Percentiles rank a stretch among this genome's conserved stretches.
Conservation (phyloP, 2,797 vertebrate genomes). For the Lagodon rhomboides region DNA sequence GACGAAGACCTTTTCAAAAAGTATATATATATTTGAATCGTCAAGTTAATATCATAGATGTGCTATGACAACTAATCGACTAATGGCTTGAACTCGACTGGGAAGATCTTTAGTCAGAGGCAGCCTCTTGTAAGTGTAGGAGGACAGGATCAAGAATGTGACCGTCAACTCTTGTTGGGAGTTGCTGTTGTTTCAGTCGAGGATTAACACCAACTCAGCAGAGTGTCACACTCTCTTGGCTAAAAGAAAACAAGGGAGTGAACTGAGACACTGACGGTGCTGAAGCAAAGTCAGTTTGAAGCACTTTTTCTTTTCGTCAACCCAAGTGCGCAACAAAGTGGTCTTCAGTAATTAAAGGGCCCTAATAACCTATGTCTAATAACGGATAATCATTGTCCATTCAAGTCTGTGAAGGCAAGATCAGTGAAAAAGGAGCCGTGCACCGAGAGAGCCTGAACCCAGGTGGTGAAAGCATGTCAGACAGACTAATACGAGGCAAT, state of each 20-base stretch:
- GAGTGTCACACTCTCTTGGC: background rate
- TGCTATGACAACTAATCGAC: no score
- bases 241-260: slow-evolving; percentile 41
- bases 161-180: slow-evolving; percentile 44
- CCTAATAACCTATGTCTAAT: slow-evolving; percentile 6
- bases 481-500: slow-evolving; percentile 45
- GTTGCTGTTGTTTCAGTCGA: slow-evolving; percentile 50
- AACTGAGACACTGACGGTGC: slow-evolving; percentile 13
- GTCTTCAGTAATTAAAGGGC: slow-evolving; percentile 19
- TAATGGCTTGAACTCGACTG: no score
- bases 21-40: no score
- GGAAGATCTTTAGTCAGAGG: no score
- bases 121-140: slow-evolving; percentile 18
- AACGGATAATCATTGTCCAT: slow-evolving; percentile 3
- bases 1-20: no score
- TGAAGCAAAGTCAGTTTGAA: background rate
- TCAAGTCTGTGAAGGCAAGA: slow-evolving; percentile 29
- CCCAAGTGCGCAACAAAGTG: background rate
- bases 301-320: background rate
- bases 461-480: slow-evolving; percentile 45
- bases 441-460: slow-evolving; percentile 25
- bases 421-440: slow-evolving; percentile 21
- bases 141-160: slow-evolving; percentile 29
- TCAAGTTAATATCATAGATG: no score
- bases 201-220: slow-evolving; percentile 48